These are phyloP conservation scores for Patella caerulea DNA, from an alignment of 2,888 invertebrate species.

Conservation along the genomic window DNA sequence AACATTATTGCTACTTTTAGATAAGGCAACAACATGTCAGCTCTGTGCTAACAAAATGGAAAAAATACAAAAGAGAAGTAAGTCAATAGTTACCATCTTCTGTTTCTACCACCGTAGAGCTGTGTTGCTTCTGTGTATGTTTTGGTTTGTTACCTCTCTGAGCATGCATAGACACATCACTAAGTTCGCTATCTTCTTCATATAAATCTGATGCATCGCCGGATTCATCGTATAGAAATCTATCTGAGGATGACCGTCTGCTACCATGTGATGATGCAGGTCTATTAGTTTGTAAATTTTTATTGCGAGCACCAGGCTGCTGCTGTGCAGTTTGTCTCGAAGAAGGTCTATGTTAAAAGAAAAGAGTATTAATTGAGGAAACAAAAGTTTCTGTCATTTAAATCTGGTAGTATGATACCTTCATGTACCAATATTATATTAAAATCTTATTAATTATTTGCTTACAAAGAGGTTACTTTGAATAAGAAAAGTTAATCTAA, in stretches of 20 bases:
- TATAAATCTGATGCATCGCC: neutral
- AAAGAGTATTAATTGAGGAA: no score
- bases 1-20: no score
- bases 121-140: neutral
- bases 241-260: neutral
- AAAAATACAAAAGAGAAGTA: no score
- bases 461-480: no score
- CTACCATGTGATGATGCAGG: neutral
- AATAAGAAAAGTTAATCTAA: no score
- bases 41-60: no score
- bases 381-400: no score
- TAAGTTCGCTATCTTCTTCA: conserved; percentile 3
- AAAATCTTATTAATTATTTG: no score
- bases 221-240: neutral
- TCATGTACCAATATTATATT: no score
- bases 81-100: neutral
- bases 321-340: neutral
- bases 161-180: neutral
- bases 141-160: neutral
- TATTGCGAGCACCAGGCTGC: neutral
- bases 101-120: neutral
- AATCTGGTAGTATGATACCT: no score
- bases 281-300: neutral
- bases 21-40: no score
- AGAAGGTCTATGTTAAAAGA: neutral